Conservation (phyloP, 2,888 invertebrate genomes). For the Ophion obscuratus region DNA sequence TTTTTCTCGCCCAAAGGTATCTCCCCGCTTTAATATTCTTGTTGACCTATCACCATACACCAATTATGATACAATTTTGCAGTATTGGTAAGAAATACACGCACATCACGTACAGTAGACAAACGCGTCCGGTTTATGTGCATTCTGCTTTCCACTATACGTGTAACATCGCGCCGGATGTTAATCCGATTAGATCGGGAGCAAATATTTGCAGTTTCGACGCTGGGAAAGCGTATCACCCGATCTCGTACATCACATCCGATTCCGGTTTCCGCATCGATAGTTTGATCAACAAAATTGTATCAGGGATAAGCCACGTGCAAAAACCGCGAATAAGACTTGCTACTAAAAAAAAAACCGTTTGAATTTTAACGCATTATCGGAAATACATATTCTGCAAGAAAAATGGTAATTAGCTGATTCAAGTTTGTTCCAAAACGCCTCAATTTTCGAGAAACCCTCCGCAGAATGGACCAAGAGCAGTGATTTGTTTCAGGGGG, state of each 20-base stretch:
- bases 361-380: neutral
- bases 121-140: neutral
- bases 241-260: conserved; percentile 1
- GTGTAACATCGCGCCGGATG: conserved; percentile 42
- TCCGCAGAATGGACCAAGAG: neutral
- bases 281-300: neutral
- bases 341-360: neutral
- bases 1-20: too few species aligned
- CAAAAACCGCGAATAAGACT: neutral
- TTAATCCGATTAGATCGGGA: conserved; percentile 58
- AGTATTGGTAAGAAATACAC: neutral
- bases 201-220: conserved; percentile 57
- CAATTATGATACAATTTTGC: neutral
- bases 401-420: neutral
- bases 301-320: neutral
- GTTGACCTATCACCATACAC: neutral
- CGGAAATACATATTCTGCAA: neutral
- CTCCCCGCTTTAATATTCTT: neutral
- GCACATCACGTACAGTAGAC: neutral
- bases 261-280: neutral
- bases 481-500: neutral
- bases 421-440: neutral
- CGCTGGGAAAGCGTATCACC: conserved; percentile 18
- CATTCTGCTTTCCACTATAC: neutral
- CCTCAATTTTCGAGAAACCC: neutral